A percentile compares a stretch with the other conserved stretches of the same genome.
Evolutionary conservation across 2,113 vertebrate species (phyloP).

Genomic region (Suncus etruscus): DNA sequence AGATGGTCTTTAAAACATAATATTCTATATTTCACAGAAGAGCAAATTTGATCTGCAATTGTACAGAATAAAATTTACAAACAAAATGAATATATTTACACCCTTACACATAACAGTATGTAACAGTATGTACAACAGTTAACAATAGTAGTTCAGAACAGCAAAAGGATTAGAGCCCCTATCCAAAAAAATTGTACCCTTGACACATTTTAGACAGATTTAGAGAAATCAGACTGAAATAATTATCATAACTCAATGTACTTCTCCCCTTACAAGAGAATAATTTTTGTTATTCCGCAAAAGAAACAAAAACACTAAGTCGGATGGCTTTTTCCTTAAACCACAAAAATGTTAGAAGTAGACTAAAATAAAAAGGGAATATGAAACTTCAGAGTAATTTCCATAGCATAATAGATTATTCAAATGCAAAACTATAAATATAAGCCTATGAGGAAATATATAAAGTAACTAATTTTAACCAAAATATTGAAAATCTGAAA

Average conservation of each 20-base stretch:
- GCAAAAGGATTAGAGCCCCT: conserved; percentile 86
- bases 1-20: conserved; percentile 91
- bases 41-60: conserved; percentile 92
- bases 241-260: conserved; percentile 80
- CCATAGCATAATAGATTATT: conserved; percentile 67
- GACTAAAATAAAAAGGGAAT: conserved; percentile 71
- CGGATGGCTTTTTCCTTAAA: conserved; percentile 76
- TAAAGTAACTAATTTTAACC: conserved; percentile 67
- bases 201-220: conserved; percentile 82
- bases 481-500: conserved; percentile 61
- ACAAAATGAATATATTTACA: conserved; percentile 94
- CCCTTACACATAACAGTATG: conserved; percentile 92
- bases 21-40: conserved; percentile 91
- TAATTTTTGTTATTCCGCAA: conserved; percentile 82
- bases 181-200: conserved; percentile 80
- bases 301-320: conserved; percentile 76
- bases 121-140: conserved; percentile 94
- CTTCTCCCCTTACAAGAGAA: conserved; percentile 77
- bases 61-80: conserved; percentile 93
- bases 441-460: conserved; percentile 66
- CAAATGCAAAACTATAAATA: conserved; percentile 70
- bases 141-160: conserved; percentile 90
- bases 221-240: conserved; percentile 81
- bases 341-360: conserved; percentile 79
- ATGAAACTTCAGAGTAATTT: conserved; percentile 75